These are phyloP conservation scores for Tychaedon coryphoeus DNA, from an alignment of 2,113 vertebrate genomes.

Conservation along the genomic window DNA sequence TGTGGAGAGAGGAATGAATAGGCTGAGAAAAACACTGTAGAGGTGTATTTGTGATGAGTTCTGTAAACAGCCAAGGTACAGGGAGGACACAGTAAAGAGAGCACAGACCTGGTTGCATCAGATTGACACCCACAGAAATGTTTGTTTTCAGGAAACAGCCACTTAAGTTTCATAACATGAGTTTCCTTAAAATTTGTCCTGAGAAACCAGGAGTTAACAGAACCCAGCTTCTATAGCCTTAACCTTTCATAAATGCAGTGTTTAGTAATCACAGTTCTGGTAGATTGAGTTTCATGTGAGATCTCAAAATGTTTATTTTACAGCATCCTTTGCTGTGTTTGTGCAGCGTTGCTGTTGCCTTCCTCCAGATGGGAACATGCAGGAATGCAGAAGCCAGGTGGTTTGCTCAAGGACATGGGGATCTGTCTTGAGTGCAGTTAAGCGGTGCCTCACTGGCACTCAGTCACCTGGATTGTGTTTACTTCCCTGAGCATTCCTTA, in stretches of 20 bases:
- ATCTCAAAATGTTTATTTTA: conserved; percentile 34
- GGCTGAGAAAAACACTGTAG: neutral
- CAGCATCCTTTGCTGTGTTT: conserved; percentile 8
- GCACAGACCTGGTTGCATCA: neutral
- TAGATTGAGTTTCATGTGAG: neutral
- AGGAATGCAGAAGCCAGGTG: neutral
- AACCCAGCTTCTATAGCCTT: neutral
- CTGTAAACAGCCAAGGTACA: neutral
- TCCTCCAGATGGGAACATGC: neutral
- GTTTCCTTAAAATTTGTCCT: neutral
- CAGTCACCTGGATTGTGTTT: neutral
- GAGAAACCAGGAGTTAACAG: neutral
- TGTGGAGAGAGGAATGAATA: neutral
- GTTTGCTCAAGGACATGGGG: conserved; percentile 27
- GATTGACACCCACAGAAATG: neutral
- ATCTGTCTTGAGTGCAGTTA: neutral
- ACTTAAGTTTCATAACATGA: neutral
- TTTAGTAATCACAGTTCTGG: neutral
- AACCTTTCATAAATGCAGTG: neutral
- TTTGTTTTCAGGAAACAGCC: neutral
- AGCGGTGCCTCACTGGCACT: neutral
- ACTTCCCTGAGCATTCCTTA: neutral
- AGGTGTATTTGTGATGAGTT: neutral
- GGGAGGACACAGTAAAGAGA: neutral
- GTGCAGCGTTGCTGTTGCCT: neutral